Evolutionary conservation across 2,797 vertebrate species (phyloP).

Genomic region (Coluber constrictor): DNA sequence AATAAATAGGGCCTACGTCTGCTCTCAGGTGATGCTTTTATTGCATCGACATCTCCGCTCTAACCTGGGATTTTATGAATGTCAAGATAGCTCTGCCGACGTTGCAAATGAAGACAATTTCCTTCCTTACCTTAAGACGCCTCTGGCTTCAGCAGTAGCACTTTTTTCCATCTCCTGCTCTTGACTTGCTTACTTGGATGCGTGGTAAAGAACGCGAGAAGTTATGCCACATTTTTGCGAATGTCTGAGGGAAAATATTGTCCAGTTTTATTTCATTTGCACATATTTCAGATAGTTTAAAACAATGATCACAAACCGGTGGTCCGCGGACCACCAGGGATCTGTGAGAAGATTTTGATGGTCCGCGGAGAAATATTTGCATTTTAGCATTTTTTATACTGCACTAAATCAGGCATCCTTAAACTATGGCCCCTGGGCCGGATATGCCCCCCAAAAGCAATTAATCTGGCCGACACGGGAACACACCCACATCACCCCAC

Average conservation of each 20-base stretch:
- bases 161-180: not conserved
- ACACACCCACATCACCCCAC: no score
- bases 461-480: no score
- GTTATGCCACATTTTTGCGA: not conserved
- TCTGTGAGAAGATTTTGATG: no score
- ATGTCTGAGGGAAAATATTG: not conserved
- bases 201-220: rapidly evolving
- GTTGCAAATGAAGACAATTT: not conserved
- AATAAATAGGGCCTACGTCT: not conserved
- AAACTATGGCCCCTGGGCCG: no score
- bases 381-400: no score
- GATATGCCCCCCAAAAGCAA: no score
- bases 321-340: no score
- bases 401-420: no score
- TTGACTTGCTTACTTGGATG: not conserved
- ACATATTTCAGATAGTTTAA: not conserved
- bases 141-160: not conserved
- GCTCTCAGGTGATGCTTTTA: not conserved
- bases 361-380: no score
- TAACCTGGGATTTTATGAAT: not conserved
- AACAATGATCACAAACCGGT: no score
- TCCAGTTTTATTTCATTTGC: not conserved
- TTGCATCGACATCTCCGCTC: not conserved
- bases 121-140: not conserved
- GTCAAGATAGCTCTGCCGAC: not conserved